Base-by-base conservation (phyloP, 2,113 vertebrate species). In the Parus major region DNA sequence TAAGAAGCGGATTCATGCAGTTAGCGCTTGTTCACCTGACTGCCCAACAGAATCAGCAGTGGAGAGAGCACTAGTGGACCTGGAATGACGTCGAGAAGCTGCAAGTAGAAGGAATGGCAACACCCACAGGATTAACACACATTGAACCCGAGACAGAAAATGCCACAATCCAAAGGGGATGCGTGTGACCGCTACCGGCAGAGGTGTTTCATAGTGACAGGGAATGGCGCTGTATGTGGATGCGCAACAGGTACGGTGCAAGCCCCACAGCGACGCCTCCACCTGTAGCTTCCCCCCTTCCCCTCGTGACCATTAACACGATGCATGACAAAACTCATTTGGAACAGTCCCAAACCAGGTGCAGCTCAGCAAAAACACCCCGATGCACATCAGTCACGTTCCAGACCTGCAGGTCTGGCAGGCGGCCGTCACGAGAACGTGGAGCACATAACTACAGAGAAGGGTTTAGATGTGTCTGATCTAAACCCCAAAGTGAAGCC, bases 11-110 rank as follows among this genome's bases (percentile, higher is more conserved):
- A 97, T 94, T 95, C 99, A 99, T 99, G 99, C 99, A 99, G 97
- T 98, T 98, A 98, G 97, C 98, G 86, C 98, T 97, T 98, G 98
- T 98, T 99, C 99, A 99, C 99, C 99, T 99, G 99, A 99, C 99
- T 99, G 99, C 98, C 99, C 98, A 97, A 99, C 98, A 98, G 99
- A 98, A 96, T 99, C 99, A 95, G 99, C 98, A 98, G 99, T 98
- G 98, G 99, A 99, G 96, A 99, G 98, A 96, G 99, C 99, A 93
- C 99, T 99, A 99, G 99, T 99, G 98, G 99, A 99, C 97, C 99
- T 99, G 98, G 99, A 99, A 98, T 99, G 99, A 96, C 99, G 99
- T 98, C 99, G 99, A 98, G 99, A 99, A 97, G 99, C 99, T 99
- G 99, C 97, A 97, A 98, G 98, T 98, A 98, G 98, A 98, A 98